These are phyloP conservation scores for Notolabrus celidotus DNA, from an alignment of 2,797 vertebrate species.

Conservation along the genomic window DNA sequence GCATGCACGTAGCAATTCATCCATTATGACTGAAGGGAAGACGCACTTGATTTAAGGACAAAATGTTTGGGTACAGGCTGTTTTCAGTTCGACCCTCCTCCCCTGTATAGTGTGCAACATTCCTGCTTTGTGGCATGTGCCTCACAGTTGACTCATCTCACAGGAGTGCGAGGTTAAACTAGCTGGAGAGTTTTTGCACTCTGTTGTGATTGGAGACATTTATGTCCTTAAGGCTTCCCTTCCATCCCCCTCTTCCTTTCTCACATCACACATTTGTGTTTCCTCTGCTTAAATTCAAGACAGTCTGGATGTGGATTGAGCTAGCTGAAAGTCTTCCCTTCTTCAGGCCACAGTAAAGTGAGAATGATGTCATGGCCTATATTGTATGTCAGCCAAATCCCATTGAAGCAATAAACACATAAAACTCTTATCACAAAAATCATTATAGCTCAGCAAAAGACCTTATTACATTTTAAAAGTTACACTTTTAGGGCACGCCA, in stretches of 20 bases:
- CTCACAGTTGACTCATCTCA: conserved; percentile 83
- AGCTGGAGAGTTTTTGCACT: conserved; percentile 71
- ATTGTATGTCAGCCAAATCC: conserved; percentile 19
- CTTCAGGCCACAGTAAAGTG: conserved; percentile 58
- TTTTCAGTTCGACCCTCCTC: conserved; percentile 57
- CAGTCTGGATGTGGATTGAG: conserved; percentile 41
- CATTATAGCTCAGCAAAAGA: background rate
- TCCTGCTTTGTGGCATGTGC: conserved; percentile 69
- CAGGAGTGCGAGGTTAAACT: conserved; percentile 76
- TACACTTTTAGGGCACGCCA: background rate
- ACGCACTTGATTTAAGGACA: conserved; percentile 57
- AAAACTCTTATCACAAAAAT: background rate
- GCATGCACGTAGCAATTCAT: background rate
- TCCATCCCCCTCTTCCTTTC: conserved; percentile 38
- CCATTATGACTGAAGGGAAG: conserved; percentile 12
- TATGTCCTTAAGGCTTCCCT: conserved; percentile 34
- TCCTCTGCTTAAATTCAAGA: conserved; percentile 41
- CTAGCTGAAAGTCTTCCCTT: conserved; percentile 26
- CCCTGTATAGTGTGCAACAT: conserved; percentile 65
- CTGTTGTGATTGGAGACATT: conserved; percentile 65
- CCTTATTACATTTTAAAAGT: too few relatives aligned
- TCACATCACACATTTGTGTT: conserved; percentile 56
- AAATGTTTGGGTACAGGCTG: conserved; percentile 79
- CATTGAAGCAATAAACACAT: conserved; percentile 12
- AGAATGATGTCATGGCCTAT: conserved; percentile 63